Percentiles rank a stretch among this genome's conserved stretches.
phyloP scores from a whole-genome alignment of 2,113 vertebrate genomes.

The Sorex fumeus region DNA sequence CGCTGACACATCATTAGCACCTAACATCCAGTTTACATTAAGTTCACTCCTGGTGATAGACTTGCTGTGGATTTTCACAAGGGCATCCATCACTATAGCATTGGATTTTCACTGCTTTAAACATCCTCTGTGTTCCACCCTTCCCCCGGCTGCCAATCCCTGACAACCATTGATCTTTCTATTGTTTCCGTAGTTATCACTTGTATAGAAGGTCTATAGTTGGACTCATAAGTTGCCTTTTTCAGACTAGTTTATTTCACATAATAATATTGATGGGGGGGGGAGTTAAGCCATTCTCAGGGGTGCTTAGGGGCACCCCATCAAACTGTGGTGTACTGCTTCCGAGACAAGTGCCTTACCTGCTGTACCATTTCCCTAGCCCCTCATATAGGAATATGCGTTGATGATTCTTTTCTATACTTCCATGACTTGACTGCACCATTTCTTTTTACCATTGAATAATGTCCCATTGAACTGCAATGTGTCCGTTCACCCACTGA shows the following conservation, averaged over 20 bases:
- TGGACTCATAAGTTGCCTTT: neutral
- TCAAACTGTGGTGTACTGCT: no score
- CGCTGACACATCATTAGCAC: neutral
- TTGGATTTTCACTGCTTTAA: neutral
- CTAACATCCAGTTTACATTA: neutral
- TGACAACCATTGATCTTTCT: constrained; percentile 14
- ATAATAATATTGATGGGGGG: no score
- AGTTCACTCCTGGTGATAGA: neutral
- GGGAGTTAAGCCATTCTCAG: no score
- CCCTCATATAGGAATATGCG: neutral
- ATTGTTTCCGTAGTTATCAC: neutral
- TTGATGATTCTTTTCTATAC: neutral
- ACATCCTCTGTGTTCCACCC: neutral
- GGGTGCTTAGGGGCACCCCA: no score
- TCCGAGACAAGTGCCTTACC: no score
- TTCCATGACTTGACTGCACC: neutral
- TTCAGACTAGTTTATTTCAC: no score
- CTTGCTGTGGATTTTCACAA: constrained; percentile 2
- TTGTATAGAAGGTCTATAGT: neutral
- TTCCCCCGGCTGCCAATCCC: neutral
- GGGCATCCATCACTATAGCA: neutral
- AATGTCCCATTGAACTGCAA: neutral
- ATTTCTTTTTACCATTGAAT: neutral
- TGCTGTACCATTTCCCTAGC: no score
- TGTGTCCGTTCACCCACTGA: no score